Evolutionary conservation across 2,888 invertebrate genomes (phyloP).

Genomic region (Alloplasta piceator): DNA sequence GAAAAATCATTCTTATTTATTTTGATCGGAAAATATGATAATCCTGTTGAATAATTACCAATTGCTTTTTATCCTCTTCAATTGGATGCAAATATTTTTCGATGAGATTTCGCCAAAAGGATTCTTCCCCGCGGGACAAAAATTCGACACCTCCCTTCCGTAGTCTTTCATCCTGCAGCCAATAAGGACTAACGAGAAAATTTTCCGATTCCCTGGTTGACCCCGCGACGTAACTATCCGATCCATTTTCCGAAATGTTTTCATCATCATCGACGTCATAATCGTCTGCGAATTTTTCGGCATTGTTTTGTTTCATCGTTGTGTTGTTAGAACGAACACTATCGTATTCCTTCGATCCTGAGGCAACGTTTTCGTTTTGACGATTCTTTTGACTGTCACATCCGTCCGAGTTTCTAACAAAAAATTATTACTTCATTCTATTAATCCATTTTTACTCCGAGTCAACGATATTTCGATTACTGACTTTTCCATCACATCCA

Average conservation of each 20-base stretch:
- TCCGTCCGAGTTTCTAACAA: slow-evolving; percentile 24
- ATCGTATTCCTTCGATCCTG: slow-evolving; percentile 13
- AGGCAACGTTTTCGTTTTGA: slow-evolving; percentile 17
- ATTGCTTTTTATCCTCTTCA: slow-evolving; percentile 87
- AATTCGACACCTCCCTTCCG: slow-evolving; percentile 88
- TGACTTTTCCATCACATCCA: slow-evolving; percentile 83
- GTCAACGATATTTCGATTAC: background rate
- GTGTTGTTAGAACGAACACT: background rate
- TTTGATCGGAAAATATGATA: too few species aligned
- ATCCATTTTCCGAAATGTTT: slow-evolving; percentile 59
- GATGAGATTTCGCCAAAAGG: slow-evolving; percentile 92
- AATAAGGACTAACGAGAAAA: slow-evolving; percentile 86
- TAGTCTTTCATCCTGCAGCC: slow-evolving; percentile 89
- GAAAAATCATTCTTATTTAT: too few species aligned
- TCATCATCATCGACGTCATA: slow-evolving; percentile 55
- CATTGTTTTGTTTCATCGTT: slow-evolving; percentile 4
- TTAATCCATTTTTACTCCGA: too few species aligned
- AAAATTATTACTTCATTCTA: slow-evolving; percentile 8
- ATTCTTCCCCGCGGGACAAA: slow-evolving; percentile 87
- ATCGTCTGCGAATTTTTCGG: slow-evolving; percentile 50
- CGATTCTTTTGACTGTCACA: slow-evolving; percentile 30
- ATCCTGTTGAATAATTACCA: slow-evolving; percentile 80
- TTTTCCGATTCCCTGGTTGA: slow-evolving; percentile 34
- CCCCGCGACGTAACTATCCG: slow-evolving; percentile 24
- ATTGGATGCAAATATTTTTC: slow-evolving; percentile 90